phyloP scores from a whole-genome alignment of 2,113 vertebrate genomes.

The Meleagris gallopavo region DNA sequence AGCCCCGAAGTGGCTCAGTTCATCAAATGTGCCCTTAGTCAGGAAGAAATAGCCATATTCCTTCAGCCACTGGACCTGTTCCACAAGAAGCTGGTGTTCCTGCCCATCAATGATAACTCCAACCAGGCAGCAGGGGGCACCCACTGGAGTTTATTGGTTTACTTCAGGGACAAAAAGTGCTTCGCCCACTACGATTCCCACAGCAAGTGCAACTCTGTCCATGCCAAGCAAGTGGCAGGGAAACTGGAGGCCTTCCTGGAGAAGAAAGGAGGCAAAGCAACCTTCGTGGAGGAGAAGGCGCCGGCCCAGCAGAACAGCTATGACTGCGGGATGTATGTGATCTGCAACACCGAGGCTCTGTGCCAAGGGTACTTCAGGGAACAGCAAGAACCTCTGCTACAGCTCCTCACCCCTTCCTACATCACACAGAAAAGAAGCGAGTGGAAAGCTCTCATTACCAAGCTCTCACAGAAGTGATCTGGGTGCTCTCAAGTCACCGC shows the following conservation, averaged over 20 bases:
- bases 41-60: constrained; percentile 88
- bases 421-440: constrained; percentile 89
- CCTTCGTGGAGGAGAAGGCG: constrained; percentile 87
- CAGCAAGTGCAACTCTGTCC: constrained; percentile 86
- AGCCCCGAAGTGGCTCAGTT: constrained; percentile 97
- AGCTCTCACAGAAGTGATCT: constrained; percentile 83
- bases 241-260: constrained; percentile 88
- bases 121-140: constrained; percentile 90
- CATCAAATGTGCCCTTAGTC: constrained; percentile 90
- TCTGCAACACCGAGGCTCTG: constrained; percentile 90
- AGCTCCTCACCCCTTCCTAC: constrained; percentile 89
- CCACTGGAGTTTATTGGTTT: constrained; percentile 96
- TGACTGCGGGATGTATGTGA: constrained; percentile 98
- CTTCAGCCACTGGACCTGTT: constrained; percentile 89
- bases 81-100: constrained; percentile 85
- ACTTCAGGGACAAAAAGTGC: constrained; percentile 82
- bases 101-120: constrained; percentile 96
- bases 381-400: constrained; percentile 73
- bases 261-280: constrained; percentile 71
- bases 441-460: constrained; percentile 88
- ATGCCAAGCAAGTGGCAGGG: constrained; percentile 87
- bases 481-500: not conserved
- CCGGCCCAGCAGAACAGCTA: constrained; percentile 97
- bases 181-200: constrained; percentile 96
- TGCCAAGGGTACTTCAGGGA: constrained; percentile 81